Evolutionary conservation across 2,113 vertebrate species (phyloP), one percentile per base, ranked within the genome.

Genomic region (Rana temporaria): DNA sequence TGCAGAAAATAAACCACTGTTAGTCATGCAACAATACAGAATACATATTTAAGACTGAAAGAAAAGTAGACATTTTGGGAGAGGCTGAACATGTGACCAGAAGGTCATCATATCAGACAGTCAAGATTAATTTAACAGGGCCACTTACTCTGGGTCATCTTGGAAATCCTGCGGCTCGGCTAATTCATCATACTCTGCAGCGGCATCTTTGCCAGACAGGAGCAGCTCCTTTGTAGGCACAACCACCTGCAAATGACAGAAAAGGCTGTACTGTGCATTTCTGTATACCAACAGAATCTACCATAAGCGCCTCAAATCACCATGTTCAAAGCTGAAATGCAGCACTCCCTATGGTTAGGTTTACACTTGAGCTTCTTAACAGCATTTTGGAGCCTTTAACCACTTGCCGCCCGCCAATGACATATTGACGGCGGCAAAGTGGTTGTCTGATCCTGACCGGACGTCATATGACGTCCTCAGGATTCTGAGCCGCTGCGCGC

Each of bases 161-260:
- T 99, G 97, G 85, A 99, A 99, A 90, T 98, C 96, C 16, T 99
- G 97, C 22, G 98, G 97, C 79, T 99, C 98, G 60, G 98, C 97
- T 88, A 99, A 87, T 84, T 99, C 98, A 53, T 99, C 98, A 1
- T 99, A 99, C 78, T 99, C 98, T 0, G 98, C 98, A 0, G 98
- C 97, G 42, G 98, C 97, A 76, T 99, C 98, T 88, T 98, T 99
- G 78, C 96, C 97, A 52, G 98, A 97, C 86, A 99, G 85, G 7
- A 98, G 84, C 52, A 99, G 92, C 81, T 98, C 97, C 88, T 95
- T 97, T 62, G 93, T 90, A 76, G 98, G 97, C 24, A 99, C 95
- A 15, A 90, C 70, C 67, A 98, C 95, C 98, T 99, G 85, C 53
- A 90, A 30, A 87, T 15, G 69, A 17, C 34, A 55, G 8, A 1